Percentiles rank a stretch among this genome's conserved stretches.
Evolutionary conservation across 2,888 invertebrate species (phyloP).

Genomic region (Conomelus anceps): DNA sequence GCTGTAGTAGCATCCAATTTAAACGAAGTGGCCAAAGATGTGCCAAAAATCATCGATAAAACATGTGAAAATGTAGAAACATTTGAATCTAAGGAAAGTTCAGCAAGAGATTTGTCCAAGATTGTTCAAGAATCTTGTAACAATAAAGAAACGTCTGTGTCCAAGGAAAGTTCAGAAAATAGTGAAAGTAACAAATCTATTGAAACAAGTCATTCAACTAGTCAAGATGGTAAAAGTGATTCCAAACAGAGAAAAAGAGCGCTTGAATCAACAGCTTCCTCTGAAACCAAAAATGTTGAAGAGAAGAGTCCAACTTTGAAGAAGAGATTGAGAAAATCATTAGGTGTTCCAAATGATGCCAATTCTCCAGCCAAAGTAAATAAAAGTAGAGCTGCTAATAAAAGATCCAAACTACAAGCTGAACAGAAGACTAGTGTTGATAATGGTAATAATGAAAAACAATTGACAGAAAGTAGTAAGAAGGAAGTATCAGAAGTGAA

Average conservation of each 20-base stretch:
- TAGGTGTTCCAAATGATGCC: not conserved
- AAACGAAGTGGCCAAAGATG: not conserved
- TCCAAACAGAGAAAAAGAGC: not conserved
- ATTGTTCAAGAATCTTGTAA: not conserved
- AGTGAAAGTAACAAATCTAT: not conserved
- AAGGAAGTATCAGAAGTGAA: not conserved
- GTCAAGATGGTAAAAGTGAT: not conserved
- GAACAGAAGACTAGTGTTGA: not conserved
- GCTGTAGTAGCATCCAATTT: not conserved
- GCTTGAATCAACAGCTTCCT: not conserved
- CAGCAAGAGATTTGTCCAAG: not conserved
- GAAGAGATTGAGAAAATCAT: not conserved
- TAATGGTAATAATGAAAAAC: not conserved
- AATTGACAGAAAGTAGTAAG: not conserved
- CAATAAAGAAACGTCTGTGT: not conserved
- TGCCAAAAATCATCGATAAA: not conserved
- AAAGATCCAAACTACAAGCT: not conserved
- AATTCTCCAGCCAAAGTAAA: not conserved
- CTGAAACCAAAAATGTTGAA: not conserved
- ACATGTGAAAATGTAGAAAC: not conserved
- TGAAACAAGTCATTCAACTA: not conserved
- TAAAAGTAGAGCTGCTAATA: not conserved
- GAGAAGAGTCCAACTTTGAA: not conserved
- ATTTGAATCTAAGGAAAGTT: not conserved
- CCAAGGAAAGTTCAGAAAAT: no score